A percentile compares a stretch with the other conserved stretches of the same genome.
Evolutionary conservation across 2,888 invertebrate species (phyloP).

Genomic region (Cheilosia urbana): DNA sequence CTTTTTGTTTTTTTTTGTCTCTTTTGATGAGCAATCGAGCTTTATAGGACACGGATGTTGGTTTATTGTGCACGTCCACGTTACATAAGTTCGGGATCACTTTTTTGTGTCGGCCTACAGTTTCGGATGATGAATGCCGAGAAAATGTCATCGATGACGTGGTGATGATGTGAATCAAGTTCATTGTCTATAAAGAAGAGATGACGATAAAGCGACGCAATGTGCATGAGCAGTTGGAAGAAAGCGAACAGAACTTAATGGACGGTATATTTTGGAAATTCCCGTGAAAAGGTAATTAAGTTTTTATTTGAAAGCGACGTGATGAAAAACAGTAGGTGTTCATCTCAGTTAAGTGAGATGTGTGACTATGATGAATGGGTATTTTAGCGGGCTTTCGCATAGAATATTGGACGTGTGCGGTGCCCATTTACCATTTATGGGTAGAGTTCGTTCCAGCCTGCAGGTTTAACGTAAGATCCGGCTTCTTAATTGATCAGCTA

Average conservation of each 20-base stretch:
- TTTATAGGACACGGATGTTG: constrained; percentile 66
- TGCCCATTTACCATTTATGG: too few species aligned
- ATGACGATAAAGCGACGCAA: not conserved
- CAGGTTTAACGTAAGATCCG: too few species aligned
- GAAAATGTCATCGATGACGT: constrained; percentile 40
- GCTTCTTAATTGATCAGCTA: too few species aligned
- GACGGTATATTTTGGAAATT: constrained; percentile 22
- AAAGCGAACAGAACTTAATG: constrained; percentile 42
- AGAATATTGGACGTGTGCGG: too few species aligned
- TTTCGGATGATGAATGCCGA: constrained; percentile 27
- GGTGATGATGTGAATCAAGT: constrained; percentile 53
- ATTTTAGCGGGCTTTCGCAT: too few species aligned
- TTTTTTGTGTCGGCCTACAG: constrained; percentile 17
- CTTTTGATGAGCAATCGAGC: constrained; percentile 29
- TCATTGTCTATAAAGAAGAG: constrained; percentile 53
- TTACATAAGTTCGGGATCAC: constrained; percentile 40
- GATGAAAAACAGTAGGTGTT: not conserved
- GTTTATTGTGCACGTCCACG: constrained; percentile 22
- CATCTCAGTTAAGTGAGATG: too few species aligned
- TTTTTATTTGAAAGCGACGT: not conserved
- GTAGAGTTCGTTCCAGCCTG: too few species aligned
- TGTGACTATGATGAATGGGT: too few species aligned
- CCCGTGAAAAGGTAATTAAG: constrained; percentile 15
- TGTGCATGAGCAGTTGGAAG: constrained; percentile 17
- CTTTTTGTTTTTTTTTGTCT: constrained; percentile 36